phyloP scores from a whole-genome alignment of 2,113 vertebrate genomes.

The Myrmecophaga tridactyla region DNA sequence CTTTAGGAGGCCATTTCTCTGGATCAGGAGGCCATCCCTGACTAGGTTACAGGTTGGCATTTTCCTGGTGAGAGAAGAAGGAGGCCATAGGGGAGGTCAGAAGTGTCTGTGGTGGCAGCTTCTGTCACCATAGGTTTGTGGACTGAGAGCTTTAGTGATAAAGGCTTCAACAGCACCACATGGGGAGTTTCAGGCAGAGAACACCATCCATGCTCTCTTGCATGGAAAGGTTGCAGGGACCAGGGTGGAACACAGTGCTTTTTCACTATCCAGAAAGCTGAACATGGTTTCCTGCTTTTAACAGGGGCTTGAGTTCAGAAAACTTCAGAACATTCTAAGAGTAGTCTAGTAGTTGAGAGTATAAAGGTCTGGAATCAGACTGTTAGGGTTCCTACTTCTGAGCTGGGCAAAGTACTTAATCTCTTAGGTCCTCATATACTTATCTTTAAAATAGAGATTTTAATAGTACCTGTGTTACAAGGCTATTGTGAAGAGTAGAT shows the following conservation, averaged over 20 bases:
- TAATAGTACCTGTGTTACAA: neutral
- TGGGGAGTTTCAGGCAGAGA: neutral
- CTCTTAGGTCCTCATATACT: neutral
- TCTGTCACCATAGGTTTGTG: neutral
- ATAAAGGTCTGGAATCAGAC: neutral
- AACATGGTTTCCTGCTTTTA: neutral
- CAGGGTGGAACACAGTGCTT: neutral
- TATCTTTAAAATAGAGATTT: neutral
- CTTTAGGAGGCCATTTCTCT: too few relatives aligned
- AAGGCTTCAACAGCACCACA: neutral
- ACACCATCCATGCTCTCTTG: rapidly evolving
- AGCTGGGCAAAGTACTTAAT: neutral
- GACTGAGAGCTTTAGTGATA: neutral
- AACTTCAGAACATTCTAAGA: neutral
- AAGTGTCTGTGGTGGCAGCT: neutral
- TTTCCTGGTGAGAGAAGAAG: neutral
- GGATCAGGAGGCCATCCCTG: neutral
- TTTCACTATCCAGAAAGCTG: neutral
- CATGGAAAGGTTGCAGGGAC: neutral
- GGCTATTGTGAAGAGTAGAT: neutral
- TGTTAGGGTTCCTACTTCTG: neutral
- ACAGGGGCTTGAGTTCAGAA: neutral
- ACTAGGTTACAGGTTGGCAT: neutral
- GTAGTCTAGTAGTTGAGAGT: neutral
- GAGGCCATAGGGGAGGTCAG: neutral